A percentile compares a stretch with the other conserved stretches of the same genome.
Conservation (phyloP, 2,888 invertebrate genomes). For the Ectemnius lituratus region DNA sequence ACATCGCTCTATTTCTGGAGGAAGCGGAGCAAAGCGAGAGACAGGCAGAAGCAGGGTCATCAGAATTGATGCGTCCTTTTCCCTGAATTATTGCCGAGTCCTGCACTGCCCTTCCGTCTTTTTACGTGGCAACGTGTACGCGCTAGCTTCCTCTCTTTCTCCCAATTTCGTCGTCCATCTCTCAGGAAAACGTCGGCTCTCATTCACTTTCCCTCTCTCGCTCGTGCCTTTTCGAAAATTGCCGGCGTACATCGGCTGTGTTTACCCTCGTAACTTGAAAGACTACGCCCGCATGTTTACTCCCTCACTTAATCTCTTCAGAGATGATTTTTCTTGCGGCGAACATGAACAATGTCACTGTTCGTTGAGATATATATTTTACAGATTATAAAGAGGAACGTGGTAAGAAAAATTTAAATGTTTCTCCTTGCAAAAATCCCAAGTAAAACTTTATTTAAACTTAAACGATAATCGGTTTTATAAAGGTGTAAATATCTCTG, state of each 20-base stretch:
- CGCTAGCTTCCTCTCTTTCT: slow-evolving; percentile 19
- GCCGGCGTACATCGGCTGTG: slow-evolving; percentile 63
- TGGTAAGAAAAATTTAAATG: too few relatives aligned
- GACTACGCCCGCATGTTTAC: slow-evolving; percentile 32
- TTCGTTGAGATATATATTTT: too few relatives aligned
- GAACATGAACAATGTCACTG: too few relatives aligned
- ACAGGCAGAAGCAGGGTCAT: slow-evolving; percentile 48
- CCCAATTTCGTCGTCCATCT: slow-evolving; percentile 23
- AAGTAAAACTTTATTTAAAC: too few relatives aligned
- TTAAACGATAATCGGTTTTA: too few relatives aligned
- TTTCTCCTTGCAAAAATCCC: too few relatives aligned
- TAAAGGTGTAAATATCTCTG: too few relatives aligned
- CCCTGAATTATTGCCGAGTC: slow-evolving; percentile 71
- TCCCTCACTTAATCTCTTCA: too few relatives aligned
- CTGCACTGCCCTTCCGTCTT: slow-evolving; percentile 47
- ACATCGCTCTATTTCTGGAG: slow-evolving; percentile 66
- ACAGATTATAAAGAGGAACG: too few relatives aligned
- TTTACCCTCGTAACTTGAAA: slow-evolving; percentile 74
- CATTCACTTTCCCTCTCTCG: slow-evolving; percentile 23
- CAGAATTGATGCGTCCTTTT: slow-evolving; percentile 75
- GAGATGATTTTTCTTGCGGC: too few relatives aligned
- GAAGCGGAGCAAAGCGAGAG: slow-evolving; percentile 32
- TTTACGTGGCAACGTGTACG: slow-evolving; percentile 1
- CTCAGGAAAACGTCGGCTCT: slow-evolving; percentile 3
- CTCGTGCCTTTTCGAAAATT: slow-evolving; percentile 29